phyloP scores from a whole-genome alignment of 1,140 invertebrate genomes.

The Trialeurodes vaporariorum region DNA sequence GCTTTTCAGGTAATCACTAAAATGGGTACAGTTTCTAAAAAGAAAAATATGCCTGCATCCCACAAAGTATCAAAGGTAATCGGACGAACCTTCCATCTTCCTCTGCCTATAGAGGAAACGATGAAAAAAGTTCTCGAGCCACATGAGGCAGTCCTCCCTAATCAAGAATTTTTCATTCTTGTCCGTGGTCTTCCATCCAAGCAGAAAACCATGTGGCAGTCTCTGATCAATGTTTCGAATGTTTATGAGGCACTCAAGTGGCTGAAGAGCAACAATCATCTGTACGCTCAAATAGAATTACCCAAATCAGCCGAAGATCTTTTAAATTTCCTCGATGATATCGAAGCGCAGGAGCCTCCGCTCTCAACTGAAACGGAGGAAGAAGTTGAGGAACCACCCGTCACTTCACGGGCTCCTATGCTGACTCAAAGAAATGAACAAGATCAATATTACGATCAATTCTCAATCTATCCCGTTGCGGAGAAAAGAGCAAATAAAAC shows the following conservation, averaged over 20 bases:
- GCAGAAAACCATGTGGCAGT: constrained; percentile 23
- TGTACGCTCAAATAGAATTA: constrained; percentile 25
- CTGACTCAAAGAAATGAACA: constrained; percentile 20
- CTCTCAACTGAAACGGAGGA: no score
- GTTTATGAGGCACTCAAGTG: constrained; percentile 17
- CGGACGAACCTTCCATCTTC: constrained; percentile 8
- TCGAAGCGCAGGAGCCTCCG: no score
- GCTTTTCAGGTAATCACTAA: no score
- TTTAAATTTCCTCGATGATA: no score
- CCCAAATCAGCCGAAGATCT: no score
- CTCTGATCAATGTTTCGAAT: constrained; percentile 20
- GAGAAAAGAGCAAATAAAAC: constrained; percentile 25
- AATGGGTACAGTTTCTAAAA: no score
- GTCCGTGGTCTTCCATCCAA: constrained; percentile 21
- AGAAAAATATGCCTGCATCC: no score
- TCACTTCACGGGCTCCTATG: constrained; percentile 15
- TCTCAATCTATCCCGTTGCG: constrained; percentile 27
- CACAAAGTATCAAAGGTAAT: constrained; percentile 13
- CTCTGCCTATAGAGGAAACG: constrained; percentile 8
- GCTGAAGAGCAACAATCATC: constrained; percentile 21
- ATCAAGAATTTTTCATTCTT: constrained; percentile 27
- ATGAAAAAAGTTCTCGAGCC: constrained; percentile 6
- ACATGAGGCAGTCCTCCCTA: constrained; percentile 16
- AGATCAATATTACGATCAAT: constrained; percentile 27
- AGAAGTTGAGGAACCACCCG: not conserved